Percentiles rank a stretch among this genome's conserved stretches.
phyloP scores from a whole-genome alignment of 2,113 vertebrate species.

The Grus americana region DNA sequence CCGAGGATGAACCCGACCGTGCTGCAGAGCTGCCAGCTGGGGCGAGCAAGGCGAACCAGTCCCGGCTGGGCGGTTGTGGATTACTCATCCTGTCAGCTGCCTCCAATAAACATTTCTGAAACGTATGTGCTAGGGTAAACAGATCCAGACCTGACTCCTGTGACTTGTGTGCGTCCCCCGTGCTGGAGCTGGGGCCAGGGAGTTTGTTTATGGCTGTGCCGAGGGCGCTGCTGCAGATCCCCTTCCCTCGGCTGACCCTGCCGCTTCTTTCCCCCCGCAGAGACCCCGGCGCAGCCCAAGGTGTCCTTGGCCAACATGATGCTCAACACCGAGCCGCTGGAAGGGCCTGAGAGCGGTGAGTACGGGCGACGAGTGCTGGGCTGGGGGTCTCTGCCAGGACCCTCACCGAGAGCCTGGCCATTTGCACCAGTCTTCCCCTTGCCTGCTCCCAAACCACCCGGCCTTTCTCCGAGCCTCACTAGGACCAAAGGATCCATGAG shows the following conservation, averaged over 20 bases:
- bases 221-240: neutral
- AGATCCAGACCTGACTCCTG: neutral
- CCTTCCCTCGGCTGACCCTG: neutral
- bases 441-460: neutral
- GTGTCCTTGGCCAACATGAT: constrained; percentile 57
- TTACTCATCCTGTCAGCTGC: constrained; percentile 1
- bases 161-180: neutral
- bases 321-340: constrained; percentile 74
- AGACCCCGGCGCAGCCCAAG: neutral
- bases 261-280: constrained; percentile 24
- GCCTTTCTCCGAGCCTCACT: neutral
- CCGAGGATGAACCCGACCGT: accelerated
- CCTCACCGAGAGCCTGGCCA: neutral
- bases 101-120: constrained; percentile 7
- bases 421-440: neutral
- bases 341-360: constrained; percentile 81
- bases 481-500: neutral
- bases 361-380: neutral
- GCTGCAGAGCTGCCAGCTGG: neutral
- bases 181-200: neutral
- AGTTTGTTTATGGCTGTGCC: neutral
- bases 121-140: neutral
- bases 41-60: accelerated
- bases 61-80: accelerated
- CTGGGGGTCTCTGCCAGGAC: neutral